phyloP scores from a whole-genome alignment of 2,797 vertebrate genomes.

The Ibycter americanus region DNA sequence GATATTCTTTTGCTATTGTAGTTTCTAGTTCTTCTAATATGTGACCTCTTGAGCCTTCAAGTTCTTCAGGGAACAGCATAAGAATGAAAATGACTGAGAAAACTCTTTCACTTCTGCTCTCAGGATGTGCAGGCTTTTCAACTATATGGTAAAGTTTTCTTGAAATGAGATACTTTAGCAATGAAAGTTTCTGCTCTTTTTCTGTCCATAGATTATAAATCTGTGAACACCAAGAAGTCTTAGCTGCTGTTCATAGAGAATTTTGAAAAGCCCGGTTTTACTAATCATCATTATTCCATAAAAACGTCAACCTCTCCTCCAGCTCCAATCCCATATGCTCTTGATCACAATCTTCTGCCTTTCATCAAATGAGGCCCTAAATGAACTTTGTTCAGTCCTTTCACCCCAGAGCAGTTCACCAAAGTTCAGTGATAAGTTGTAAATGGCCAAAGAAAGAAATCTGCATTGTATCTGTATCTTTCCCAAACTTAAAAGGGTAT shows the following conservation, averaged over 20 bases:
- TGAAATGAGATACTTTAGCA: conserved; percentile 18
- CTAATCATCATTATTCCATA: conserved; percentile 72
- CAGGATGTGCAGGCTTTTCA: not conserved
- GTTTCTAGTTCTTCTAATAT: not conserved
- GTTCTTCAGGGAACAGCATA: not conserved
- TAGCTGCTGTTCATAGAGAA: conserved; percentile 12
- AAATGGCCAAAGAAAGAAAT: conserved; percentile 33
- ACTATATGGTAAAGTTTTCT: not conserved
- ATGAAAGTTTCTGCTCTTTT: conserved; percentile 60
- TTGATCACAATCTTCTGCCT: conserved; percentile 72
- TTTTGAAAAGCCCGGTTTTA: conserved; percentile 46
- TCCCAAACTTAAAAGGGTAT: not conserved
- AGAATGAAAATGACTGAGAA: not conserved
- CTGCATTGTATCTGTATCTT: not conserved
- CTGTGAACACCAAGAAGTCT: conserved; percentile 18
- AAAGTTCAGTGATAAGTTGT: conserved; percentile 55
- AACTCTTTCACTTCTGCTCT: not conserved
- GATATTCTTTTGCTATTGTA: not conserved
- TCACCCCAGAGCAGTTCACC: conserved; percentile 22
- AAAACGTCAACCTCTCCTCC: conserved; percentile 66
- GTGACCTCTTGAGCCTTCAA: not conserved
- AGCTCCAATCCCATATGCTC: conserved; percentile 46
- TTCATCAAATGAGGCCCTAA: conserved; percentile 65
- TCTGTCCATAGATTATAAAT: conserved; percentile 72
- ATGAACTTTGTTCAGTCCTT: not conserved